Evolutionary conservation across 2,113 vertebrate genomes (phyloP).

Genomic region (Nibea albiflora): DNA sequence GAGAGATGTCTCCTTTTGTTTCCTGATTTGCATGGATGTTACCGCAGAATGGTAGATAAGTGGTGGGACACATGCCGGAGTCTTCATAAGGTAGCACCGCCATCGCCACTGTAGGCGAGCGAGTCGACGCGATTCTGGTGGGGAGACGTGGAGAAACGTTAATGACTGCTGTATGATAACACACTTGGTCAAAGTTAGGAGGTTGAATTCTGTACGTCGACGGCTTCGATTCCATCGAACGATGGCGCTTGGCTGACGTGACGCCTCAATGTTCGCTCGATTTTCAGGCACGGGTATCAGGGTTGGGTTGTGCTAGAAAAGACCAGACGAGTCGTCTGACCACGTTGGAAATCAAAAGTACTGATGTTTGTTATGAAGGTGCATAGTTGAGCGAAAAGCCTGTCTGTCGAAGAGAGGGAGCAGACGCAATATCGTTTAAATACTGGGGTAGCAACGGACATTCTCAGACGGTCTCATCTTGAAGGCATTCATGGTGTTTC

Average conservation of each 20-base stretch:
- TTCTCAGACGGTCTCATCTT: neutral
- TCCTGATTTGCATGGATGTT: slow-evolving; percentile 83
- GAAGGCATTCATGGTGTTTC: neutral
- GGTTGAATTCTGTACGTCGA: neutral
- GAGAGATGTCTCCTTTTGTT: slow-evolving; percentile 79
- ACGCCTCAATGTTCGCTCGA: neutral
- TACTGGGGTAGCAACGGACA: fast-evolving
- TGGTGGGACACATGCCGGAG: slow-evolving; percentile 62
- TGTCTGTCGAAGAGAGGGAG: neutral
- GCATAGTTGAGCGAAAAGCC: neutral
- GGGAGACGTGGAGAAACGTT: too few relatives aligned
- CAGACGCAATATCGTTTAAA: neutral
- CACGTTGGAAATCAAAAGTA: neutral
- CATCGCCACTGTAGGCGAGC: slow-evolving; percentile 15
- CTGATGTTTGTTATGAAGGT: neutral
- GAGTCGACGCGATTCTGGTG: neutral
- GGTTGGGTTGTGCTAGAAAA: neutral
- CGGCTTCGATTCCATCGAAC: neutral
- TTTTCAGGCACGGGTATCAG: neutral
- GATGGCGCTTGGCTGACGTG: neutral
- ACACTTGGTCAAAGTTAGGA: too few relatives aligned
- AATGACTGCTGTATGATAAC: neutral
- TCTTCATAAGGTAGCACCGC: slow-evolving; percentile 61
- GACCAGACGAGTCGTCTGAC: too few relatives aligned
- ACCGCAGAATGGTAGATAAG: slow-evolving; percentile 74